A percentile compares a stretch with the other conserved stretches of the same genome.
Conservation (phyloP, 1,140 invertebrate genomes). For the Micrasema longulum region DNA sequence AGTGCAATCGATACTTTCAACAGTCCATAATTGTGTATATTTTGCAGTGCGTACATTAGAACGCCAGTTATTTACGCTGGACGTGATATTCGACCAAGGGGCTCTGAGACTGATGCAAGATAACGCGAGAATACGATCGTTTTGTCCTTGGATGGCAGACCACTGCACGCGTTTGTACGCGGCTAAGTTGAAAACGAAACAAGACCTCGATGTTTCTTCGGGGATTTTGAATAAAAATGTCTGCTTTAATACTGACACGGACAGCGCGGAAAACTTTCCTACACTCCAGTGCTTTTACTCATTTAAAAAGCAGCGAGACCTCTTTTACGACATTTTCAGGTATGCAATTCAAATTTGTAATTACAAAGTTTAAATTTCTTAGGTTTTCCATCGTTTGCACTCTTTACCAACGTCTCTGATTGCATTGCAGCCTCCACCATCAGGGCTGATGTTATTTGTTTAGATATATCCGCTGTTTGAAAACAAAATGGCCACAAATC, state of each 20-base stretch:
- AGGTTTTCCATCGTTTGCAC: too few species aligned
- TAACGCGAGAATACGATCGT: slow-evolving; percentile 61
- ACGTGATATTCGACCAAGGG: slow-evolving; percentile 63
- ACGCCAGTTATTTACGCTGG: slow-evolving; percentile 58
- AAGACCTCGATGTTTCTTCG: slow-evolving; percentile 53
- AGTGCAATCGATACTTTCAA: slow-evolving; percentile 56
- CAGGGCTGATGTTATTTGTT: too few species aligned
- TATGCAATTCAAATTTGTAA: too few species aligned
- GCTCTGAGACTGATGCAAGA: slow-evolving; percentile 62
- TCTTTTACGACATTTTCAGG: slow-evolving; percentile 82
- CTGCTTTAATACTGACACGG: slow-evolving; percentile 75
- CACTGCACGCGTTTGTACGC: slow-evolving; percentile 58
- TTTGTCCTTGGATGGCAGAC: slow-evolving; percentile 62
- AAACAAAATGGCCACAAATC: too few species aligned
- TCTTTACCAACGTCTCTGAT: too few species aligned
- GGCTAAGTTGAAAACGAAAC: slow-evolving; percentile 13
- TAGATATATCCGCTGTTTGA: too few species aligned
- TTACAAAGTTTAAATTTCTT: too few species aligned
- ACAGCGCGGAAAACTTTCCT: slow-evolving; percentile 86
- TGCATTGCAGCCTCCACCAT: too few species aligned
- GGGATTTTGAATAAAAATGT: slow-evolving; percentile 57
- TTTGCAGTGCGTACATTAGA: slow-evolving; percentile 64
- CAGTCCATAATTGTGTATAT: slow-evolving; percentile 64
- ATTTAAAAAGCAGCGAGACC: slow-evolving; percentile 86
- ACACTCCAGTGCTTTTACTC: slow-evolving; percentile 77